A percentile compares a stretch with the other conserved stretches of the same genome.
Evolutionary conservation across 2,888 invertebrate species (phyloP).

Genomic region (Auanema sp.): DNA sequence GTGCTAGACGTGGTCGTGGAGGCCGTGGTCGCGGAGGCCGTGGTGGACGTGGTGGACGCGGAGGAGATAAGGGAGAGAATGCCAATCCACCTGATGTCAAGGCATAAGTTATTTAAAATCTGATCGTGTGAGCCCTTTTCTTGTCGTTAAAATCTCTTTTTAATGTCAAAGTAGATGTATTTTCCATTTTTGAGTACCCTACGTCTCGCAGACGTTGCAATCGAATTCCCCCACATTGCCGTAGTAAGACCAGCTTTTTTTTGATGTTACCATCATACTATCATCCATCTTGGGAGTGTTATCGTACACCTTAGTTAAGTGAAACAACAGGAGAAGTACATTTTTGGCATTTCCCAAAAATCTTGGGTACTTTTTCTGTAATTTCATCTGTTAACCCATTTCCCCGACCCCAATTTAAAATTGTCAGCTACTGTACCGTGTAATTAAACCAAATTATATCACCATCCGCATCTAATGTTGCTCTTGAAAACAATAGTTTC

Average conservation of each 20-base stretch:
- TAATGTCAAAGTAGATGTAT: too few relatives aligned
- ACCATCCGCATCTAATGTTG: background rate
- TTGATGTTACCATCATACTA: background rate
- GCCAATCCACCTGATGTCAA: constrained; percentile 10
- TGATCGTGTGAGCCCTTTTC: background rate
- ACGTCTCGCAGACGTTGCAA: too few relatives aligned
- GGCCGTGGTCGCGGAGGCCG: constrained; percentile 45
- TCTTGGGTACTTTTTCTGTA: background rate
- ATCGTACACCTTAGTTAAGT: too few relatives aligned
- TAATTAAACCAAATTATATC: constrained; percentile 3
- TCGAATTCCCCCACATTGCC: too few relatives aligned
- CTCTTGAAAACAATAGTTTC: background rate
- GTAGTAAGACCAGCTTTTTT: background rate
- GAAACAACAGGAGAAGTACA: too few relatives aligned
- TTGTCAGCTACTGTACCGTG: constrained; percentile 1
- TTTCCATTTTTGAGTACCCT: too few relatives aligned
- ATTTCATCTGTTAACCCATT: too few relatives aligned
- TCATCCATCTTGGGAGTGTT: too few relatives aligned
- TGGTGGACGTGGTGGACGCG: constrained; percentile 29
- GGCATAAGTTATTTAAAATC: constrained; percentile 9
- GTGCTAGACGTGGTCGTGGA: constrained; percentile 34
- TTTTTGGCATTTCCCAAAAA: too few relatives aligned
- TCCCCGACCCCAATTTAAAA: too few relatives aligned
- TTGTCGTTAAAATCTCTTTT: background rate
- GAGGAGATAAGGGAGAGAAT: constrained; percentile 11